These are phyloP conservation scores for Calliopum simillimum DNA, from an alignment of 2,888 invertebrate genomes.

Conservation along the genomic window DNA sequence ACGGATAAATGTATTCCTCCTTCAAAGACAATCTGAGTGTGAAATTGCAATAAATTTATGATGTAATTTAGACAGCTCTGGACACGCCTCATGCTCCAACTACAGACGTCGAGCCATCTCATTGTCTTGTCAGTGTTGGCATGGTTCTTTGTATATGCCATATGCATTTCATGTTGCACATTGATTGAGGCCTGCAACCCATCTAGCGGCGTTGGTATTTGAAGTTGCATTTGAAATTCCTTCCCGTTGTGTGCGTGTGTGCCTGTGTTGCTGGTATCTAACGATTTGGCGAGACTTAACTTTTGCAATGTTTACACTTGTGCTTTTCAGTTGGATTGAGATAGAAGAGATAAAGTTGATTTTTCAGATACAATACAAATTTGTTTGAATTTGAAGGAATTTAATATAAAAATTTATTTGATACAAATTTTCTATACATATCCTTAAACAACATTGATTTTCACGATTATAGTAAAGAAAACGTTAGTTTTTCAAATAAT, in stretches of 20 bases:
- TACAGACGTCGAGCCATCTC: background rate
- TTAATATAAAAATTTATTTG: too few species aligned
- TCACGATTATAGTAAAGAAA: too few species aligned
- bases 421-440: too few species aligned
- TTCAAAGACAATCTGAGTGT: constrained; percentile 7
- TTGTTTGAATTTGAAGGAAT: too few species aligned
- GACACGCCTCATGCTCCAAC: background rate
- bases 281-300: too few species aligned
- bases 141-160: background rate
- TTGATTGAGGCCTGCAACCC: background rate
- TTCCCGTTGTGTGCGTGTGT: background rate
- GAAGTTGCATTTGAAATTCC: constrained; percentile 3
- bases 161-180: background rate
- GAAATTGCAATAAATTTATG: constrained; percentile 27
- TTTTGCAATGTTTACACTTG: too few species aligned
- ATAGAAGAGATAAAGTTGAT: too few species aligned
- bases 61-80: constrained; percentile 21
- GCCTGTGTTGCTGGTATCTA: too few species aligned
- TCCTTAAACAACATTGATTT: too few species aligned
- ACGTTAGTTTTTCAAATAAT: too few species aligned
- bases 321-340: too few species aligned
- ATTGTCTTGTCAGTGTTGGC: background rate
- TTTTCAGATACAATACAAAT: too few species aligned
- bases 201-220: background rate
- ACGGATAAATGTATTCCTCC: background rate